Evolutionary conservation across 2,888 invertebrate genomes (phyloP).

Genomic region (Metopia argyrocephala): DNA sequence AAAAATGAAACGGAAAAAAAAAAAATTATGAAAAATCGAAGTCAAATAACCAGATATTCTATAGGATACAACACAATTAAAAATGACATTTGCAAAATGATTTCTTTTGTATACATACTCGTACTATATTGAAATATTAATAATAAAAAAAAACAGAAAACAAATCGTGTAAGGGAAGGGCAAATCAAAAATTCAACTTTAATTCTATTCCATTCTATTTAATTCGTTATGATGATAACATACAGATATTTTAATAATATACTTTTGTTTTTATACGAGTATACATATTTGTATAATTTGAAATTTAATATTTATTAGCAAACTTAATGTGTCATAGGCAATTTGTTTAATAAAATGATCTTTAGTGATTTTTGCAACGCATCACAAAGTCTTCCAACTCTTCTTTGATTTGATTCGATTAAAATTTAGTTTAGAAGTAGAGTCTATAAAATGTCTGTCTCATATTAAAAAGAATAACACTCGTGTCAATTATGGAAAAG

Average conservation of each 20-base stretch:
- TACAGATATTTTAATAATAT: background rate
- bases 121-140: too few species aligned
- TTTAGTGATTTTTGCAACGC: conserved; percentile 8
- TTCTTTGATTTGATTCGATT: conserved; percentile 31
- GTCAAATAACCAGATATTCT: conserved; percentile 5
- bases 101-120: conserved; percentile 10
- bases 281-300: too few species aligned
- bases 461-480: conserved; percentile 28
- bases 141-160: too few species aligned
- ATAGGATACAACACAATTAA: conserved; percentile 38
- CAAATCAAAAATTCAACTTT: conserved; percentile 1
- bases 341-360: conserved; percentile 59
- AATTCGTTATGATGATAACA: conserved; percentile 32
- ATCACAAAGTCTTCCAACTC: too few species aligned
- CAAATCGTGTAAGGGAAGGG: background rate
- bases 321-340: conserved; percentile 61
- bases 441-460: background rate
- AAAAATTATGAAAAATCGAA: background rate
- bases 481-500: conserved; percentile 64
- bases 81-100: conserved; percentile 53
- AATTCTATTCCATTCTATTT: conserved; percentile 28
- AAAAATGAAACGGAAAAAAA: background rate
- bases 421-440: background rate
- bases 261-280: too few species aligned
- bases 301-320: conserved; percentile 54